Evolutionary conservation across 2,888 invertebrate genomes (phyloP).

Genomic region (Diarsia brunnea): DNA sequence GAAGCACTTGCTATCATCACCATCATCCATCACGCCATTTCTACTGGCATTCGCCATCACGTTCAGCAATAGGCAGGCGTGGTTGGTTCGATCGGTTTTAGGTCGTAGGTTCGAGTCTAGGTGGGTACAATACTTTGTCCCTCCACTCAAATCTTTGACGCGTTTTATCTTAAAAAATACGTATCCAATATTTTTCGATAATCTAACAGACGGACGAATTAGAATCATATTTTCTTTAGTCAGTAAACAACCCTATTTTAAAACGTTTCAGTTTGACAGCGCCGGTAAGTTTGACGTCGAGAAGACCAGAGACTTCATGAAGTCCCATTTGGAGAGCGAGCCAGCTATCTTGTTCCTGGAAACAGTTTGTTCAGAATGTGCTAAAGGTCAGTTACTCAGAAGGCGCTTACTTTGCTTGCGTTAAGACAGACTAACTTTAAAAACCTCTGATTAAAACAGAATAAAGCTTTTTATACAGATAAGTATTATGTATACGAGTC

Average conservation of each 20-base stretch:
- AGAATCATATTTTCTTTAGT: too few species aligned
- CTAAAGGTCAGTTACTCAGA: constrained; percentile 66
- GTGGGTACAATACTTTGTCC: not conserved
- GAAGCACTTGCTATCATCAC: too few species aligned
- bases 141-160: too few species aligned
- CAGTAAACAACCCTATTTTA: too few species aligned
- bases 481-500: too few species aligned
- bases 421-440: not conserved
- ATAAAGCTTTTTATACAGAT: not conserved
- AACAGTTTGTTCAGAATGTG: constrained; percentile 68
- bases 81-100: not conserved
- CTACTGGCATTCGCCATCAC: too few species aligned
- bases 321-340: constrained; percentile 68
- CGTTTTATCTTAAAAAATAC: too few species aligned
- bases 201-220: too few species aligned
- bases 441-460: not conserved
- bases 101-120: not conserved
- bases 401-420: not conserved
- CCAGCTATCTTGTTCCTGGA: constrained; percentile 67
- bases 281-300: constrained; percentile 74
- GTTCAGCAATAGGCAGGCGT: not conserved
- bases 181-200: too few species aligned
- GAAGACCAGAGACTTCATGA: constrained; percentile 59
- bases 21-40: too few species aligned
- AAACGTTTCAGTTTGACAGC: constrained; percentile 72